Conservation (phyloP, 2,888 invertebrate species). For the Brenthis daphne region DNA sequence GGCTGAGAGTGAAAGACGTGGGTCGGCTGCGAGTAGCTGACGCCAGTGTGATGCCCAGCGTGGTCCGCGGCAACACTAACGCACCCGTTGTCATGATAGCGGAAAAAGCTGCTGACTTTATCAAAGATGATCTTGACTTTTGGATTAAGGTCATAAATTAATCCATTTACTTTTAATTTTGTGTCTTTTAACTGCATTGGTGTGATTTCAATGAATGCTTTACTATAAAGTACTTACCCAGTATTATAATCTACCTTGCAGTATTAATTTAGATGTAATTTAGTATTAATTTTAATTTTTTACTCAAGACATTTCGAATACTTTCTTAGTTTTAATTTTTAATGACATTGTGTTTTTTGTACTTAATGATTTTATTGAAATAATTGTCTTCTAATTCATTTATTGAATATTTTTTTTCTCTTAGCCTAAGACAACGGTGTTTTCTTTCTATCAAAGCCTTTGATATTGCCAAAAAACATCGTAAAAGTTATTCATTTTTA, state of each 20-base stretch:
- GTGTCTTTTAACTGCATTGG: neutral
- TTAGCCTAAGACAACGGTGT: too few relatives aligned
- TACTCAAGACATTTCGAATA: too few relatives aligned
- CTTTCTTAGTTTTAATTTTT: too few relatives aligned
- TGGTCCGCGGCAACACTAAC: conserved; percentile 67
- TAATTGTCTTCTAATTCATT: too few relatives aligned
- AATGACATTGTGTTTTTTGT: too few relatives aligned
- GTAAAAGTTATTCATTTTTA: too few relatives aligned
- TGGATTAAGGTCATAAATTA: neutral
- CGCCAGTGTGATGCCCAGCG: conserved; percentile 65
- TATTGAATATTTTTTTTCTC: too few relatives aligned
- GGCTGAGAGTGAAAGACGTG: conserved; percentile 56
- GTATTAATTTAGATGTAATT: neutral
- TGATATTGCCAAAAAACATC: too few relatives aligned
- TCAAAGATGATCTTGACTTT: conserved; percentile 50
- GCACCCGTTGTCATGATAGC: conserved; percentile 71
- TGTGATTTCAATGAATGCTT: neutral
- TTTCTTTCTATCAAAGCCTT: too few relatives aligned
- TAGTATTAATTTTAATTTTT: too few relatives aligned
- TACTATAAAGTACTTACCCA: neutral
- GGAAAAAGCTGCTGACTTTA: conserved; percentile 63
- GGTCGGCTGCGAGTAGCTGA: conserved; percentile 60
- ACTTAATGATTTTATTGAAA: too few relatives aligned
- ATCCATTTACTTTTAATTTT: neutral
- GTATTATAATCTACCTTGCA: conserved; percentile 7